These are phyloP conservation scores for Coenonympha glycerion DNA, from an alignment of 2,888 invertebrate genomes.

Conservation along the genomic window DNA sequence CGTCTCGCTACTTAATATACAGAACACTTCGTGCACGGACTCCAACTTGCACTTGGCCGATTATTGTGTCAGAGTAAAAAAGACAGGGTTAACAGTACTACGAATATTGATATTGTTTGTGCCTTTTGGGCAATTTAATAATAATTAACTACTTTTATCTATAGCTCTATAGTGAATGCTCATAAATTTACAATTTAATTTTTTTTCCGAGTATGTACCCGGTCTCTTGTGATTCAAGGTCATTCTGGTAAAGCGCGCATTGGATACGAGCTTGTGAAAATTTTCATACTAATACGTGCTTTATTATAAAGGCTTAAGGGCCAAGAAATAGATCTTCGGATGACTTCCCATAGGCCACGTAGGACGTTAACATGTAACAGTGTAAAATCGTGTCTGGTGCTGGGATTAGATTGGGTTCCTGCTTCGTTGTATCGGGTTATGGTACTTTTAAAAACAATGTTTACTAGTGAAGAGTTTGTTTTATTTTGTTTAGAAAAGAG, in stretches of 20 bases:
- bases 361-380: slow-evolving; percentile 16
- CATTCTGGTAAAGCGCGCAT: slow-evolving; percentile 18
- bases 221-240: slow-evolving; percentile 25
- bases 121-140: too few relatives aligned
- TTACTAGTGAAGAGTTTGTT: background rate
- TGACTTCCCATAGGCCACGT: slow-evolving; percentile 7
- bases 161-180: background rate
- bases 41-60: too few relatives aligned
- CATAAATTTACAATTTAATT: background rate
- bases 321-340: slow-evolving; percentile 1
- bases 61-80: too few relatives aligned
- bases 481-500: background rate
- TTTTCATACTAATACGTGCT: slow-evolving; percentile 3
- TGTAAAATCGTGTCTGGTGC: slow-evolving; percentile 25
- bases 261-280: background rate
- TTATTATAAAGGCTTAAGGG: slow-evolving; percentile 6
- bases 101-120: too few relatives aligned
- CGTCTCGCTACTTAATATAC: too few relatives aligned
- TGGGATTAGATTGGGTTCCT: slow-evolving; percentile 20
- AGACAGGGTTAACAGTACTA: too few relatives aligned
- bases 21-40: too few relatives aligned
- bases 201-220: background rate
- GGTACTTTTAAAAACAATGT: slow-evolving; percentile 8
- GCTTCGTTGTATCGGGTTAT: slow-evolving; percentile 17
- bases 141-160: background rate